Evolutionary conservation across 2,113 vertebrate genomes (phyloP), one percentile per base, ranked within the genome.

Genomic region (Myiopsitta monachus): DNA sequence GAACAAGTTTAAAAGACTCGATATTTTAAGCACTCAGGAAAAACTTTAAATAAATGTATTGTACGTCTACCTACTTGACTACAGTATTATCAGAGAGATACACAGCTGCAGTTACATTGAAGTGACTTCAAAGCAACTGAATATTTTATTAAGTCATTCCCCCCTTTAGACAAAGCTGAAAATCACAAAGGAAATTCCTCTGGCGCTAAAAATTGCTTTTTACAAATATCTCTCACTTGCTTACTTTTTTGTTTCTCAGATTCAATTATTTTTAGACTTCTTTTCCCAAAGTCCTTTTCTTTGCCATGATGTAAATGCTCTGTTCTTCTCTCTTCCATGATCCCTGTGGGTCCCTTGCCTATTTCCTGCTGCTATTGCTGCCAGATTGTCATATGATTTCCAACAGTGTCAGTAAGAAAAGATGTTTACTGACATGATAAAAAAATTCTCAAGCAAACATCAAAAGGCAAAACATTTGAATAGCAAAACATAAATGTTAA

Each of bases 381-480:
- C 33, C 79, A 95, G 52, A 82, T 14, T 80, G 38, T 62, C 75
- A 88, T 12, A 94, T 62, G 11, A 87, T 74, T 89, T 90, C 38
- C 78, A 87, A 46, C 9, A 36, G 8, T 77, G 74, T 41, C 62
- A 82, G 46, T 69, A 85, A 88, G 51, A 87, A 87, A 68, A 90
- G 78, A 86, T 93, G 51, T 83, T 94, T 66, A 77, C 85, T 83
- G 72, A 85, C 27, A 80, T 84, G 64, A 61, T 66, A 57, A 75
- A 92, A 83, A 79, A 85, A 87, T 2, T 55, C 86, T 43, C 52
- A 83, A 47, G 63, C 21, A 79, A 84, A 86, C 8, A 61, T 64
- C 30, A 47, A 68, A 92, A 94, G n/a, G 30, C 12, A 89, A 95
- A 96, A 79, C 83, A 80, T 66, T 57, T 82, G 19, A 92, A 74